Conservation (phyloP, 1,140 invertebrate species). For the Leptoteleia sp. region DNA sequence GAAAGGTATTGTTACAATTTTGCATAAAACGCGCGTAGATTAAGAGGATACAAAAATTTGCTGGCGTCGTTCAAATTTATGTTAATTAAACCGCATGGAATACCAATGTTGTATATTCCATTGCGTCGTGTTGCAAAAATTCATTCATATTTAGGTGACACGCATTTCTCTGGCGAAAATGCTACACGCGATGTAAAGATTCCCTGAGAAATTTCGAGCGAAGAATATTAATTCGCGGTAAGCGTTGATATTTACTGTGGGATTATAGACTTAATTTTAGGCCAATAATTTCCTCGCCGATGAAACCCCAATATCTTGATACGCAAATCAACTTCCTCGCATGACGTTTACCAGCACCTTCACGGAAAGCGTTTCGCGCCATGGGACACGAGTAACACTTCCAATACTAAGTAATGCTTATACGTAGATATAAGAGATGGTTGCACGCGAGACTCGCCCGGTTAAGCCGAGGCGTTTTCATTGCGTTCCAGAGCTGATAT, state of each 20-base stretch:
- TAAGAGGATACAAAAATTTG: not conserved
- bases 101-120: too few species aligned
- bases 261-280: slow-evolving; percentile 31
- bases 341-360: slow-evolving; percentile 72
- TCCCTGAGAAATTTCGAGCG: slow-evolving; percentile 8
- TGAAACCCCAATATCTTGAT: slow-evolving; percentile 53
- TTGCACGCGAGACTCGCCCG: slow-evolving; percentile 60
- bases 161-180: not conserved
- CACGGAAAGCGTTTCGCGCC: slow-evolving; percentile 71
- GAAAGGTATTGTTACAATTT: slow-evolving; percentile 12
- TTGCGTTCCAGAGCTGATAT: slow-evolving; percentile 39
- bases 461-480: slow-evolving; percentile 54
- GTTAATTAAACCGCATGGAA: too few species aligned
- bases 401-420: slow-evolving; percentile 69
- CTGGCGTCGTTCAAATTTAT: too few species aligned
- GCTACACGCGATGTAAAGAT: slow-evolving; percentile 8
- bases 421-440: slow-evolving; percentile 66
- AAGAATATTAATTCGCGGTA: slow-evolving; percentile 36
- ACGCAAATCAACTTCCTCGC: slow-evolving; percentile 67
- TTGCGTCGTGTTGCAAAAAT: too few species aligned
- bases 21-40: not conserved
- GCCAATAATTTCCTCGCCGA: slow-evolving; percentile 30
- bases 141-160: not conserved
- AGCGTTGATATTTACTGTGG: slow-evolving; percentile 20
- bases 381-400: slow-evolving; percentile 67